Base-by-base conservation (phyloP, 2,797 vertebrate genomes). In the Rhinogobio ventralis region DNA sequence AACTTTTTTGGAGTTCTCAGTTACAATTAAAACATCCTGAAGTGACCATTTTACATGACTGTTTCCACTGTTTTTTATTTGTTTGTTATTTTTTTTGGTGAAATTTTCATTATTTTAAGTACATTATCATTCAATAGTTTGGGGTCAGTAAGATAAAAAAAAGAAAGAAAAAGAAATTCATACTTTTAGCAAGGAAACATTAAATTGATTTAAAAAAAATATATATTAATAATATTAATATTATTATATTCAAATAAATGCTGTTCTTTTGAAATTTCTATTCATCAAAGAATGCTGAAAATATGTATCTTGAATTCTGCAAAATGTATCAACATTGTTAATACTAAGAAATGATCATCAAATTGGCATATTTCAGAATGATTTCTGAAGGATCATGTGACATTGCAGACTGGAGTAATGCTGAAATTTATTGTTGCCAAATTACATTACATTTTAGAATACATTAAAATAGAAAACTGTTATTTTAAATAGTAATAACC, bases 21-120 rank as follows among this genome's bases (percentile, higher is more conserved):
- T 49, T 76, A 30, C 73, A 67, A 78, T 46, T 81, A 78, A 84
- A 84, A 62, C 62, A 69, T 46, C 8, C 28, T 51, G 28, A 33
- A 30, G 42, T 75, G 23, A 83, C 42, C 6, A 39, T 75, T 75
- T 82, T 66, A 75, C 57, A 66, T 25, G 33, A 28, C 45, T 49
- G 17, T 67, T 74, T 83, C 20, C 23, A 51, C 20, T n/a, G 39
- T 74, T 42, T 62, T 36, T 14, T 57, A 2, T 8, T n/a, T 45
- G 9, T 45, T 13, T 46, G 11, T 13, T 46, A 13, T 10, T 11
- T n/a, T 19, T 55, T 80, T 5, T 17, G 2, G 33, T 39, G 7
- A 45, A 4, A 4, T 17, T 45, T 19, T 11, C 4, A 30, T 30
- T 49, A n/a, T 57, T 57, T 57, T n/a, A 73, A 49, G 10, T 73